Evolutionary conservation across 1,140 invertebrate genomes (phyloP).

Genomic region (Dendrolimus kikuchii): DNA sequence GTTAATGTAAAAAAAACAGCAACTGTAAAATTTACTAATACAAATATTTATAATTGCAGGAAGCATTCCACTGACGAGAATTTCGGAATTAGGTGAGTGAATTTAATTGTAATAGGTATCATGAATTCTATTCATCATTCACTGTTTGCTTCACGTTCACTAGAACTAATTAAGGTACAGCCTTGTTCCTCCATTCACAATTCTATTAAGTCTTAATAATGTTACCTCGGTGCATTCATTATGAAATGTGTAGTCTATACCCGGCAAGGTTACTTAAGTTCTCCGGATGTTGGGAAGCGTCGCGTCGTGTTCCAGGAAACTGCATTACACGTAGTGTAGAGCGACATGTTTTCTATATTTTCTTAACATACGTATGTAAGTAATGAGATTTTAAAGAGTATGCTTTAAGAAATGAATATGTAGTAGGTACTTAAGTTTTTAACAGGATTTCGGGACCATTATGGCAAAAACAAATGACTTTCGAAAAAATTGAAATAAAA

Average conservation of each 20-base stretch:
- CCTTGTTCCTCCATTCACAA: neutral
- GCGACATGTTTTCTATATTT: constrained; percentile 6
- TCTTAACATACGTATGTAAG: neutral
- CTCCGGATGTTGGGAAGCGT: constrained; percentile 8
- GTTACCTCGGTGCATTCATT: neutral
- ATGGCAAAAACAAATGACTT: too few relatives aligned
- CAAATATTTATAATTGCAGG: constrained; percentile 36
- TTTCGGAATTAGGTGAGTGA: constrained; percentile 68
- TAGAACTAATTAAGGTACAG: too few relatives aligned
- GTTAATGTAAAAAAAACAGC: too few relatives aligned
- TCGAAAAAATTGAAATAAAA: too few relatives aligned
- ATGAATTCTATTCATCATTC: too few relatives aligned
- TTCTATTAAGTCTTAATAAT: constrained; percentile 4
- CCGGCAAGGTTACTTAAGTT: neutral
- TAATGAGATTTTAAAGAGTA: too few relatives aligned
- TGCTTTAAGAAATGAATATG: too few relatives aligned
- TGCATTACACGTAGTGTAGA: neutral
- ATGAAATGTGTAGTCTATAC: neutral
- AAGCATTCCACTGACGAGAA: constrained; percentile 71
- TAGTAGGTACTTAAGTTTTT: too few relatives aligned
- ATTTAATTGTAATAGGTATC: too few relatives aligned
- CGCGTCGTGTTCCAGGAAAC: neutral
- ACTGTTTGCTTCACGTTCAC: too few relatives aligned
- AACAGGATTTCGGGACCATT: too few relatives aligned
- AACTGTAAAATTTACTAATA: too few relatives aligned